Percentiles rank a stretch among this genome's conserved stretches.
phyloP scores from a whole-genome alignment of 2,797 vertebrate genomes.

The Rhinophrynus dorsalis region DNA sequence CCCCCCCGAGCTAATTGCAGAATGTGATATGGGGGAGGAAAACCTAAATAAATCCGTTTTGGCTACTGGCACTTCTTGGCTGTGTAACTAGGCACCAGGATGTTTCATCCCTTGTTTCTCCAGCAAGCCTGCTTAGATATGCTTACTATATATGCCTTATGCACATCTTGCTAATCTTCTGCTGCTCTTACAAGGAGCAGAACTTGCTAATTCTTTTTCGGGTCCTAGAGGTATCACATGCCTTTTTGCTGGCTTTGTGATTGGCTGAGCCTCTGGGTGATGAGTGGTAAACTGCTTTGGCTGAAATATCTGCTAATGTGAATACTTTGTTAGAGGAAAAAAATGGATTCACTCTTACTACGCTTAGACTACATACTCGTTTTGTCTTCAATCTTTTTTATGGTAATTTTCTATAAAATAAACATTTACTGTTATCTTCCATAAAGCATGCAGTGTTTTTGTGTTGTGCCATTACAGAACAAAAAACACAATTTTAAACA shows the following conservation, averaged over 20 bases:
- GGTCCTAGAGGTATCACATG: neutral
- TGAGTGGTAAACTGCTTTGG: slow-evolving; percentile 9
- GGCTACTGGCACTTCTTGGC: neutral
- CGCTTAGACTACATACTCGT: neutral
- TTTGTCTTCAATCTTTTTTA: no score
- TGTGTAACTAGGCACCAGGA: neutral
- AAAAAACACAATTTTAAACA: no score
- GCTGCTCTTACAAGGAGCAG: neutral
- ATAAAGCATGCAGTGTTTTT: no score
- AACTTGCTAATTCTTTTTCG: neutral
- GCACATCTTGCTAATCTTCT: neutral
- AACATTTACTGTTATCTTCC: no score
- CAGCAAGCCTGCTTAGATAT: slow-evolving; percentile 6
- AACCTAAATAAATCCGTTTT: slow-evolving; percentile 16
- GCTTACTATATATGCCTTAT: neutral
- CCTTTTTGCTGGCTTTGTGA: neutral
- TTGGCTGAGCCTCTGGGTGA: slow-evolving; percentile 3
- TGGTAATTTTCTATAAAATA: no score
- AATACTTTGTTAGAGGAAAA: neutral
- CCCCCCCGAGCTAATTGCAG: no score
- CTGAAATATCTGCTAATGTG: neutral
- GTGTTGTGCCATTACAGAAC: no score
- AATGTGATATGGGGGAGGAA: neutral
- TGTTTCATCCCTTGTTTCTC: slow-evolving; percentile 4
- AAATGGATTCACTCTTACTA: slow-evolving; percentile 32